Conservation (phyloP, 1,140 invertebrate genomes). For the Halictus rubicundus region DNA sequence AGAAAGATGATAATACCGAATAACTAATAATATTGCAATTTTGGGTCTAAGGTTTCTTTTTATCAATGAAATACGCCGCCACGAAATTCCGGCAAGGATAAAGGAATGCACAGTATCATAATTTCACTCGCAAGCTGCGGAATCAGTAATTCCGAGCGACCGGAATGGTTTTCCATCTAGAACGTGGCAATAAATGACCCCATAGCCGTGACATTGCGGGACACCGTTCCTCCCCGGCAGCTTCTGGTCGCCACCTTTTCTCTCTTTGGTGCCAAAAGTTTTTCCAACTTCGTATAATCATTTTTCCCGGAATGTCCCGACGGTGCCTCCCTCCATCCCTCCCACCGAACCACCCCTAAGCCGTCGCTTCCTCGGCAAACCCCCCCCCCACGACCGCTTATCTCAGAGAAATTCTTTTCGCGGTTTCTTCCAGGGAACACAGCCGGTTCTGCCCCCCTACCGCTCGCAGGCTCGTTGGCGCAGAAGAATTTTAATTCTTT, state of each 20-base stretch:
- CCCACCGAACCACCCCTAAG: constrained; percentile 1
- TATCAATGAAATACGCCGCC: no score
- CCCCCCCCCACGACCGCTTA: constrained; percentile 56
- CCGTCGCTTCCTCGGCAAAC: constrained; percentile 37
- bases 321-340: constrained; percentile 39
- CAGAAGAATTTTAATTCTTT: constrained; percentile 67
- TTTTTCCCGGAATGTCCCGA: constrained; percentile 72
- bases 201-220: constrained; percentile 52
- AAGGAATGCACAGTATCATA: neutral
- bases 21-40: no score
- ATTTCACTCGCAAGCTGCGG: neutral
- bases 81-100: no score
- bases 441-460: constrained; percentile 24
- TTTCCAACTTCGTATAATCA: constrained; percentile 75
- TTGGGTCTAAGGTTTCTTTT: no score
- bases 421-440: constrained; percentile 62
- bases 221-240: constrained; percentile 37
- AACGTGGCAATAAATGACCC: constrained; percentile 56
- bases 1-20: no score
- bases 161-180: constrained; percentile 21
- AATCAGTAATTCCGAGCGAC: neutral
- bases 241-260: constrained; percentile 36
- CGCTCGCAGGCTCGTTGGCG: constrained; percentile 51
- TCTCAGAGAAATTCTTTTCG: constrained; percentile 67
- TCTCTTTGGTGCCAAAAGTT: constrained; percentile 61